A percentile compares a stretch with the other conserved stretches of the same genome.
phyloP scores from a whole-genome alignment of 2,797 vertebrate species.

The Pelodytes ibericus region DNA sequence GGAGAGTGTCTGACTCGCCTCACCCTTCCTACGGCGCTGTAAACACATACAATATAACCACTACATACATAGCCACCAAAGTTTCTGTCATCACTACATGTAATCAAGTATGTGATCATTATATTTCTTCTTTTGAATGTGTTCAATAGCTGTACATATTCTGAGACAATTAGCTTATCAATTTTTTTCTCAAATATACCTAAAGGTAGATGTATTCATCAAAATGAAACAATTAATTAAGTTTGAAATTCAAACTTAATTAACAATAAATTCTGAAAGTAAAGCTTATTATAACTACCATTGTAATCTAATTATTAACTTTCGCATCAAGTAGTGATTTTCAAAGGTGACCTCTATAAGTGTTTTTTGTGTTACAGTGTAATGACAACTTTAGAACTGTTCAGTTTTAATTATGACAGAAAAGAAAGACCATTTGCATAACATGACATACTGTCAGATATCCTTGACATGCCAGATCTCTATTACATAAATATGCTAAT shows the following conservation, averaged over 20 bases:
- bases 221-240: slow-evolving; percentile 64
- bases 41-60: too few species aligned
- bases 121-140: background rate
- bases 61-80: too few species aligned
- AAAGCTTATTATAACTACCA: slow-evolving; percentile 29
- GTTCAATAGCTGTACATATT: background rate
- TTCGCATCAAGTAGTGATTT: slow-evolving; percentile 43
- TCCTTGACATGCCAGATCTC: slow-evolving; percentile 31
- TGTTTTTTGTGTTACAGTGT: slow-evolving; percentile 31
- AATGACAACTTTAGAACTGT: slow-evolving; percentile 44
- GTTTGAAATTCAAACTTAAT: slow-evolving; percentile 64
- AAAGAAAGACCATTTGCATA: slow-evolving; percentile 47
- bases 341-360: slow-evolving; percentile 45
- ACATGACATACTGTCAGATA: slow-evolving; percentile 50
- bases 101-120: background rate
- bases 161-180: background rate
- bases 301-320: slow-evolving; percentile 53
- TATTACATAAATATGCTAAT: slow-evolving; percentile 46
- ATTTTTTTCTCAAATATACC: background rate
- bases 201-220: slow-evolving; percentile 1
- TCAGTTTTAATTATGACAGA: slow-evolving; percentile 52
- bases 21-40: too few species aligned
- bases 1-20: too few species aligned
- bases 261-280: slow-evolving; percentile 60
- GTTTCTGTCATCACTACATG: background rate